Conservation (phyloP, 2,888 invertebrate genomes). For the Zonitis immaculata region DNA sequence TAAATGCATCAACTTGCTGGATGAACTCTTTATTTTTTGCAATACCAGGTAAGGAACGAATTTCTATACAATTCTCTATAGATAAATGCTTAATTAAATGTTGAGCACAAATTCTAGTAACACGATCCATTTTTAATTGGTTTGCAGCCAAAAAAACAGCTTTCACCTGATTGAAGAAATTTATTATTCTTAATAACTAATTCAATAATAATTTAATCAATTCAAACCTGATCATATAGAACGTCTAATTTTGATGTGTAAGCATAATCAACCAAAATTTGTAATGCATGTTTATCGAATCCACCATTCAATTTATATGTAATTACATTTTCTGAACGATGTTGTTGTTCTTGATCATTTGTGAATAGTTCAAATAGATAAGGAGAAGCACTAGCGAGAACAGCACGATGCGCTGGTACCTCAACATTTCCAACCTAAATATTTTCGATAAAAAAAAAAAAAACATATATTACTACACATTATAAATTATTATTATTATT, state of each 20-base stretch:
- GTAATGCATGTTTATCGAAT: conserved; percentile 64
- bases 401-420: conserved; percentile 72
- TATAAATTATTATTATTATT: no score
- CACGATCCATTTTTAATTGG: conserved; percentile 70
- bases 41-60: conserved; percentile 59
- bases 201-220: no score
- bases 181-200: no score
- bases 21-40: conserved; percentile 57
- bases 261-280: conserved; percentile 74
- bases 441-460: conserved; percentile 26
- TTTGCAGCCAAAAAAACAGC: conserved; percentile 76
- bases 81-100: conserved; percentile 64
- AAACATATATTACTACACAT: conserved; percentile 19
- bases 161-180: conserved; percentile 63
- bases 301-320: conserved; percentile 62
- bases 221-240: conserved; percentile 51
- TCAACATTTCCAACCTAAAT: conserved; percentile 63
- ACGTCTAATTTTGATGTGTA: conserved; percentile 68
- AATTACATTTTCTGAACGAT: conserved; percentile 49
- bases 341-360: conserved; percentile 51
- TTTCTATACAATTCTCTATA: conserved; percentile 56
- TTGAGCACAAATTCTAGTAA: conserved; percentile 66
- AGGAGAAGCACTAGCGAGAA: conserved; percentile 73
- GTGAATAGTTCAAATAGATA: conserved; percentile 71
- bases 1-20: conserved; percentile 64